Conservation (phyloP, 2,797 vertebrate species). For the Nothura maculosa region DNA sequence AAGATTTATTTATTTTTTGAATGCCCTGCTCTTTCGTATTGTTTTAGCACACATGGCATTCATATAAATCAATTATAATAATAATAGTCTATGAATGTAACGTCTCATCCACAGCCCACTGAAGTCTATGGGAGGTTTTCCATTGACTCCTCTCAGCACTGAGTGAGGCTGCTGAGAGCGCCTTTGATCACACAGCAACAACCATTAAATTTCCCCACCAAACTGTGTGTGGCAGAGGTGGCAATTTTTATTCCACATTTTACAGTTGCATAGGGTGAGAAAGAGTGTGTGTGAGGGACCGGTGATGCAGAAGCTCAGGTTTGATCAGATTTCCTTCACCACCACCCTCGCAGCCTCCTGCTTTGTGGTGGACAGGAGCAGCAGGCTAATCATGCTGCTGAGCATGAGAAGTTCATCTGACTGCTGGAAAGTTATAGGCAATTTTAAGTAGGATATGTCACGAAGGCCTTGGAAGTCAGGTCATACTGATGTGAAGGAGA, state of each 20-base stretch:
- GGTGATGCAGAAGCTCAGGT: background rate
- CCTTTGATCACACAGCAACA: conserved; percentile 45
- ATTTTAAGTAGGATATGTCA: background rate
- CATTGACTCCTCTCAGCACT: conserved; percentile 33
- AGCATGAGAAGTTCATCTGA: background rate
- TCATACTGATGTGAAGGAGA: background rate
- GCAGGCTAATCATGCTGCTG: background rate
- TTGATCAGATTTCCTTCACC: fast-evolving
- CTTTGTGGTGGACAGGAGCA: background rate
- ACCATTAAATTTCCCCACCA: background rate
- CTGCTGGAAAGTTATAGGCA: background rate
- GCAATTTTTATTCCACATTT: background rate
- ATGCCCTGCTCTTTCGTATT: conserved; percentile 63
- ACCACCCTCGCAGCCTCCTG: fast-evolving
- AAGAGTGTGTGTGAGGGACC: background rate
- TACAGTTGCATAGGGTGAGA: background rate
- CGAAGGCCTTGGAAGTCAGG: background rate
- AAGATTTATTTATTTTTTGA: conserved; percentile 68
- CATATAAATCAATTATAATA: conserved; percentile 70
- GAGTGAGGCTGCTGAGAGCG: conserved; percentile 22
- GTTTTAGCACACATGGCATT: conserved; percentile 77
- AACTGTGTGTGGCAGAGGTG: conserved; percentile 5
- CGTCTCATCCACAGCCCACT: conserved; percentile 59
- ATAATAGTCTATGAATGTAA: conserved; percentile 63
- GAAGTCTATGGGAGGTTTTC: conserved; percentile 50